Evolutionary conservation across 2,888 invertebrate genomes (phyloP), one percentile per base, ranked within the genome.

Genomic region (Thera britannica): DNA sequence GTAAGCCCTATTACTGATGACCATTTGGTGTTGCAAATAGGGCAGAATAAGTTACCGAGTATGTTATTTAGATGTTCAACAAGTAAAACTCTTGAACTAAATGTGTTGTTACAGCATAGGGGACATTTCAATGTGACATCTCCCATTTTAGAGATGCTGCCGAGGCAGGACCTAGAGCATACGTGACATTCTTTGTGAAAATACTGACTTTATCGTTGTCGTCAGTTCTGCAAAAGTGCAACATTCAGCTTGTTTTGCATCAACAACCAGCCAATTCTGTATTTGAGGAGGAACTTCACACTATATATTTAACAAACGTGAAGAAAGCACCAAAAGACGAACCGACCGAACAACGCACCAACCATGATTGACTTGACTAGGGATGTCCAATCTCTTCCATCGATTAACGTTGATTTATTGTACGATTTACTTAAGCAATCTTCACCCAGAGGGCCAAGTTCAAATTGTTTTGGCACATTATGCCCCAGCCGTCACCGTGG

Each of bases 41-140:
- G 95, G 78, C 96, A 96, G 75, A 88, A 87, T 67, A 96, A 81
- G 86, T 95, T 95, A 34, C 82, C 78, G 65, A 83, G 75, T 60
- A 84, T 76, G 81, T 94, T 94, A 38, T 93, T 87, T 79, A 96
- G 91, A 79, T 93, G 91, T 85, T 94, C 78, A 90, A 87, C 75
- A 92, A 94, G 87, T 90, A 95, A 79, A 89, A 94, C 86, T 71
- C 94, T 94, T 67, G 94, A 94, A 70, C 88, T 83, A 88, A 96
- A 96, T 66, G 91, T 94, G 82, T 95, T 94, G 70, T 94, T 94
- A 79, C 96, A 96, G 83, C 96, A 96, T 82, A 96, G 90, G 51
- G 96, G 95, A 76, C 96, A 96, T 72, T 83, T 90, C 82, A 79
- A 94, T 80, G 76, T 81, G 83, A 81, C 77, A 65, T 93, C 92